Percentiles rank a stretch among this genome's conserved stretches.
phyloP scores from a whole-genome alignment of 2,888 invertebrate species.

The Chrysotoxum bicinctum region DNA sequence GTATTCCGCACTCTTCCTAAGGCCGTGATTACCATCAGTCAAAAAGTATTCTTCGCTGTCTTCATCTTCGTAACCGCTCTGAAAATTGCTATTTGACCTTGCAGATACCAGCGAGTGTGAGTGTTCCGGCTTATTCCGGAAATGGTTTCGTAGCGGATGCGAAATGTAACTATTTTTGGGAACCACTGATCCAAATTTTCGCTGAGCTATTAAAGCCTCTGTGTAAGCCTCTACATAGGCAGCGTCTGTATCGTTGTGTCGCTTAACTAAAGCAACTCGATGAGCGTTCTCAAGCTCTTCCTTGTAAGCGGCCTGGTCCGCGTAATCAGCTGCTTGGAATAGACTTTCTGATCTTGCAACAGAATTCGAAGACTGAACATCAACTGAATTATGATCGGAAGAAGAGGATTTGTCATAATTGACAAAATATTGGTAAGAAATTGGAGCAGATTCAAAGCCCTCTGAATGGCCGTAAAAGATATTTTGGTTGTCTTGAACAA shows the following conservation, averaged over 20 bases:
- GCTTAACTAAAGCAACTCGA: background rate
- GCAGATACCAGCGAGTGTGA: background rate
- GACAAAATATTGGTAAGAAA: slow-evolving; percentile 15
- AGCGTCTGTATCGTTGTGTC: background rate
- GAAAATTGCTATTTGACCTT: background rate
- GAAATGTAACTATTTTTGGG: background rate
- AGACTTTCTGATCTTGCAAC: background rate
- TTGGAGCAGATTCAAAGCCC: background rate
- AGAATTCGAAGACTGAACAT: background rate
- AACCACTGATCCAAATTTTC: background rate
- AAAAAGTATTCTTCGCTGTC: background rate
- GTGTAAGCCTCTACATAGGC: slow-evolving; percentile 3
- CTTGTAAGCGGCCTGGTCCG: background rate
- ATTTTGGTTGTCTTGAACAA: slow-evolving; percentile 13
- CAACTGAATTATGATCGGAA: background rate
- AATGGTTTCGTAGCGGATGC: background rate
- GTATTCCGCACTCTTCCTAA: background rate
- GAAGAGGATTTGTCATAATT: background rate
- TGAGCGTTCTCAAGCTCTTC: slow-evolving; percentile 1
- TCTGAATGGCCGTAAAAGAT: background rate
- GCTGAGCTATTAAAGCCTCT: background rate
- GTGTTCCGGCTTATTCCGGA: background rate
- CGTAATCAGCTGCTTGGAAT: background rate
- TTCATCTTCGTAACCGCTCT: background rate
- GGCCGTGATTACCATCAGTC: background rate